Percentiles rank a stretch among this genome's conserved stretches.
Conservation (phyloP, 2,888 invertebrate species). For the Drosophila falleni region DNA sequence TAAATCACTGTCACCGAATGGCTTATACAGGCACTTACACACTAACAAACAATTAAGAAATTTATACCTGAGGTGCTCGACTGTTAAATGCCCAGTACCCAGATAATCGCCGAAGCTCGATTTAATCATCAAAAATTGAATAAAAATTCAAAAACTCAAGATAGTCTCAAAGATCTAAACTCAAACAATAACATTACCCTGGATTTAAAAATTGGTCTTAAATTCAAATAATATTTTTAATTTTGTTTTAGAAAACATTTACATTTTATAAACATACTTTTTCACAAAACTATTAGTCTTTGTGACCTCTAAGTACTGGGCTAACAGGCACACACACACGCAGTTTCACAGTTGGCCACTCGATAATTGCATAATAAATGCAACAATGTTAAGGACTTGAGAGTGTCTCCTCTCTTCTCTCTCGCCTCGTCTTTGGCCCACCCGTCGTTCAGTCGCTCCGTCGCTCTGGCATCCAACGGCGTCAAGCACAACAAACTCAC, state of each 20-base stretch:
- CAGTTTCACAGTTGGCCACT: constrained; percentile 61
- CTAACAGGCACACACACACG: constrained; percentile 11
- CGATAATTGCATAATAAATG: constrained; percentile 82
- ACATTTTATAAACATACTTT: too few species aligned
- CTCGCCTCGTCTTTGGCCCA: background rate
- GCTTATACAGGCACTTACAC: constrained; percentile 34
- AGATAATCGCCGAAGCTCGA: too few species aligned
- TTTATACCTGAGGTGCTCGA: background rate
- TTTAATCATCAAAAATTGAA: too few species aligned
- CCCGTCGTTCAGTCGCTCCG: background rate
- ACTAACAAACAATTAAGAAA: constrained; percentile 4
- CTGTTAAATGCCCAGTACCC: background rate
- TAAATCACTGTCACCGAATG: constrained; percentile 76
- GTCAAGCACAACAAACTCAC: constrained; percentile 54
- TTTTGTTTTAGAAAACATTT: too few species aligned
- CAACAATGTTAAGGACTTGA: constrained; percentile 72
- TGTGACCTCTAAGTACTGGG: background rate
- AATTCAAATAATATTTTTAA: too few species aligned
- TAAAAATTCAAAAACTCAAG: too few species aligned
- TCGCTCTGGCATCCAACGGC: constrained; percentile 28
- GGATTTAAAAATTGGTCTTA: too few species aligned
- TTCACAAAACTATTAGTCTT: background rate
- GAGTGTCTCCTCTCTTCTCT: constrained; percentile 10
- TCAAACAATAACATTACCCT: too few species aligned
- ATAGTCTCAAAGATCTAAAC: too few species aligned